Evolutionary conservation across 2,888 invertebrate species (phyloP).

Genomic region (Congeria kusceri): DNA sequence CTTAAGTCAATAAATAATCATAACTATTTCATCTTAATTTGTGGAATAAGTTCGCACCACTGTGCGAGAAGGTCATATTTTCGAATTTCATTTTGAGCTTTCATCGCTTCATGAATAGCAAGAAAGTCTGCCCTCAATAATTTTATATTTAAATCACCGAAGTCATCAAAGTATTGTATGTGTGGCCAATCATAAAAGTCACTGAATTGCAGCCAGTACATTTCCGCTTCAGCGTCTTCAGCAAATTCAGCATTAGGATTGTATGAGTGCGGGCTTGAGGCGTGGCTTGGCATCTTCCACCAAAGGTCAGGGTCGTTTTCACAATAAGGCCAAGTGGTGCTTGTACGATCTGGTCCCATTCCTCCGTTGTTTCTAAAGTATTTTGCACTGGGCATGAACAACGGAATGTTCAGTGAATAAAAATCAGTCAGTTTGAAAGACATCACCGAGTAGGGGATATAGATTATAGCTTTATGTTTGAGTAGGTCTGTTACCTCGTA

Average conservation of each 20-base stretch:
- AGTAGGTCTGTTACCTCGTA: background rate
- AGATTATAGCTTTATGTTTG: conserved; percentile 3
- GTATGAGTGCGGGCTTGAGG: background rate
- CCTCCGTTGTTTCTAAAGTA: conserved; percentile 1
- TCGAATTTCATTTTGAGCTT: background rate
- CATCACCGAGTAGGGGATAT: conserved; percentile 1
- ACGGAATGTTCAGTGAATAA: conserved; percentile 4
- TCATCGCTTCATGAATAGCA: background rate
- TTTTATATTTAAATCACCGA: background rate
- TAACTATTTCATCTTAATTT: no score
- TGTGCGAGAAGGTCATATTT: background rate
- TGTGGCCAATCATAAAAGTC: conserved; percentile 10
- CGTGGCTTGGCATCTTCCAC: background rate
- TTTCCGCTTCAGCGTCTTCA: background rate
- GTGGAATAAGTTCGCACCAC: background rate
- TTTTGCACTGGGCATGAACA: conserved; percentile 8
- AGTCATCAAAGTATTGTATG: background rate
- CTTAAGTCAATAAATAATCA: no score
- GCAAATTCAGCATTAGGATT: conserved; percentile 4
- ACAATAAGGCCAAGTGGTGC: background rate
- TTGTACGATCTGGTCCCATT: background rate
- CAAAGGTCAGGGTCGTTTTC: background rate
- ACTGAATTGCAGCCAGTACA: conserved; percentile 8
- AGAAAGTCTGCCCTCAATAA: background rate
- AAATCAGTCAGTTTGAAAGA: background rate